Evolutionary conservation across 2,113 vertebrate genomes (phyloP), one percentile per base, ranked within the genome.

Genomic region (Labrus mixtus): DNA sequence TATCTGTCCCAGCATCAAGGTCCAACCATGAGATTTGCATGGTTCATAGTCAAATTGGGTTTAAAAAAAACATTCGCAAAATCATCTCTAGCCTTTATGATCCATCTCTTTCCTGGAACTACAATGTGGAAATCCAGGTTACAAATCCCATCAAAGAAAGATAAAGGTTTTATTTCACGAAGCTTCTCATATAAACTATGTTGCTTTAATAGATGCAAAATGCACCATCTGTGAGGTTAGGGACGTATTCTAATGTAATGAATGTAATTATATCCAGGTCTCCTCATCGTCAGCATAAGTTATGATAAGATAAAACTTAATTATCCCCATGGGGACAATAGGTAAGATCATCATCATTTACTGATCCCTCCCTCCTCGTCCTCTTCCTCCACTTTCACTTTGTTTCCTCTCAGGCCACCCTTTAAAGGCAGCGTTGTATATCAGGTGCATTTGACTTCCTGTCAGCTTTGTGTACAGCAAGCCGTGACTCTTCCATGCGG

Each of bases 181-280:
- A 65, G 63, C 66, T 68, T 67, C 41, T n/a, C 16, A 3, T 25
- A 36, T 46, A 9, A 29, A 59, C 60, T 55, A 3, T 46, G 10
- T 53, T 66, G 56, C 36, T 81, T 73, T 68, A 62, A 37, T n/a
- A 37, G 56, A 6, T 43, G n/a, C 10, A 41, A 71, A 85, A 78
- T 48, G 45, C 61, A 56, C 57, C 76, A 84, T 89, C 80, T 88
- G 86, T 61, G 53, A 57, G 84, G 64, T 83, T 68, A 61, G 78
- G 78, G 79, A 85, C 80, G 72, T 75, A 76, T 84, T 88, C 66
- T 78, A 82, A 80, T 85, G 78, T 72, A 71, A 78, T 87, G 71
- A 87, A 90, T 85, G 82, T 66, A 88, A 82, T 84, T 88, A 86
- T 60, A 80, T 60, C 65, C 81, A 83, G 84, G 79, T 83, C 84